Evolutionary conservation across 2,888 invertebrate species (phyloP), one percentile per base, ranked within the genome.

Genomic region (Prenolepis imparis): DNA sequence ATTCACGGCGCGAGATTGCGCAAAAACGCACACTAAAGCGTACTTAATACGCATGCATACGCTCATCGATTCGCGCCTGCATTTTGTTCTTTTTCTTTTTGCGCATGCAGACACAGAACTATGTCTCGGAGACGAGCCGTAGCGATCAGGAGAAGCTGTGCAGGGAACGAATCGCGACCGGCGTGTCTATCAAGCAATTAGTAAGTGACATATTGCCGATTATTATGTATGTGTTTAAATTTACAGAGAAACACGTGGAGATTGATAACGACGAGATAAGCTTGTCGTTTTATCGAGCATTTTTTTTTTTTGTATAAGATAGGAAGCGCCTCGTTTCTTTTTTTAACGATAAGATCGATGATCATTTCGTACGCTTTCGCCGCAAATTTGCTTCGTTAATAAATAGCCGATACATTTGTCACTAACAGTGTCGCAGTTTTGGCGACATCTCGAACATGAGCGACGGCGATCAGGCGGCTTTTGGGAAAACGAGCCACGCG

Each of bases 371-470:
- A 57, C 61, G 78, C 81, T 82, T 83, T 59, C 44, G 24, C 55
- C 44, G 41, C 52, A 81, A 64, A 64, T 18, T 24, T 21, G 77
- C 81, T 81, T 81, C 73, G 80, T 73, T 57, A 84, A 84, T 63
- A 74, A 84, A 84, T 63, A 74, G 61, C 82, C 72, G 83, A 84
- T 73, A 87, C 86, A 89, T 86, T 89, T 90, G 91, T 93, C 90
- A 93, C 92, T 93, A 93, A 93, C 95, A 96, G 96, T 96, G 96
- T 95, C 96, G 96, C 93, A 96, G 96, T 95, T 96, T 96, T 93
- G 96, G 96, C 92, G 96, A 96, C 94, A 95, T 96, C 92, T 96
- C 96, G 91, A 96, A 95, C 94, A 95, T 96, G 90, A 95, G 94
- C 81, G 95, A 95, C 86, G 95, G 94, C 86, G 95, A 94, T 88